These are phyloP conservation scores for Dendrocincla fuliginosa DNA, from an alignment of 2,797 vertebrate species.

Conservation along the genomic window DNA sequence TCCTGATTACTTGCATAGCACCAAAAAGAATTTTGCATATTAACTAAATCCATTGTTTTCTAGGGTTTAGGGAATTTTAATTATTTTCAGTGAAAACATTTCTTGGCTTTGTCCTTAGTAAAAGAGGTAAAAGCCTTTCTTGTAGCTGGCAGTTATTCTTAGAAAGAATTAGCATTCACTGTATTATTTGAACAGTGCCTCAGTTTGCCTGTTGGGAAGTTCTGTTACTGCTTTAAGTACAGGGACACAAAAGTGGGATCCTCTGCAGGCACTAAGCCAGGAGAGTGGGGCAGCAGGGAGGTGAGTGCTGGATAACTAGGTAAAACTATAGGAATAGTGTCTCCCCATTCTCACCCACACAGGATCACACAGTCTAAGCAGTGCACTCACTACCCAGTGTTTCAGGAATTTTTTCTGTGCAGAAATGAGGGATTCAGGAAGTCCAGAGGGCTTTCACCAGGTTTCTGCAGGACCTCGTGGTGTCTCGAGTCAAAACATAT, in stretches of 20 bases:
- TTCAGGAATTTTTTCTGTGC: background rate
- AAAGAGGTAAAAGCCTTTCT: background rate
- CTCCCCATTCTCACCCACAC: background rate
- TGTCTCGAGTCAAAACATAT: background rate
- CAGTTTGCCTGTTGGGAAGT: background rate
- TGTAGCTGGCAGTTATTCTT: background rate
- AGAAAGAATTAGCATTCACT: background rate
- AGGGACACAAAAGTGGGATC: background rate
- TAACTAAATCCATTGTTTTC: background rate
- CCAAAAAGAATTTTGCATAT: background rate
- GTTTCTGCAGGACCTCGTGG: background rate
- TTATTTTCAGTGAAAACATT: slow-evolving; percentile 6
- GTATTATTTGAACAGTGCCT: background rate
- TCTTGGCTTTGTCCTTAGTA: background rate
- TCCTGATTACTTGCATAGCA: background rate
- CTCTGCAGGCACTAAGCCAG: background rate
- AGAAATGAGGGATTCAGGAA: background rate
- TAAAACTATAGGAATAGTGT: background rate
- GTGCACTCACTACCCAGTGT: background rate
- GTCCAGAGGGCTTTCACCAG: background rate
- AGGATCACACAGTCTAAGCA: background rate
- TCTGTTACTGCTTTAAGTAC: background rate
- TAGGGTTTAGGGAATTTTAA: background rate
- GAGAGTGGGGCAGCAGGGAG: background rate
- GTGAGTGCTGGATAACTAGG: background rate